Conservation (phyloP, 2,797 vertebrate genomes). For the Pelodytes ibericus region DNA sequence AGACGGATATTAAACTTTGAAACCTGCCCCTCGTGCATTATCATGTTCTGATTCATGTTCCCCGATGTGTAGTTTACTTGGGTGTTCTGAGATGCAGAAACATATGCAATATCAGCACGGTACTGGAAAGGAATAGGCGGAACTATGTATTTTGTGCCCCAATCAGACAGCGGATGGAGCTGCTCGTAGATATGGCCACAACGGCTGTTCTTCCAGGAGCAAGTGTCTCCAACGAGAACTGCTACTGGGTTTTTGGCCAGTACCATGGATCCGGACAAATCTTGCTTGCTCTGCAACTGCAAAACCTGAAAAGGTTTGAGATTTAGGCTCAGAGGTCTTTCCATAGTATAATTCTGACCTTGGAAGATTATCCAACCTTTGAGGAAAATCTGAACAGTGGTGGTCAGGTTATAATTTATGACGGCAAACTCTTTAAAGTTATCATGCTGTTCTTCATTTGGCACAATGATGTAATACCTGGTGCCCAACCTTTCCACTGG, state of each 20-base stretch:
- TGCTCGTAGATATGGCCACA: slow-evolving; percentile 77
- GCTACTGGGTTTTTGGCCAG: slow-evolving; percentile 62
- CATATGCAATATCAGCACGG: slow-evolving; percentile 45
- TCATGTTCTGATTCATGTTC: background rate
- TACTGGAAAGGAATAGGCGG: slow-evolving; percentile 62
- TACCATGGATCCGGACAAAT: slow-evolving; percentile 67
- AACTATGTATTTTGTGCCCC: slow-evolving; percentile 71
- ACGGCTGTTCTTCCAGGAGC: slow-evolving; percentile 58
- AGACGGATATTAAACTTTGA: slow-evolving; percentile 45
- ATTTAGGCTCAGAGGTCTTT: slow-evolving; percentile 41
- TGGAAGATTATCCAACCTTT: slow-evolving; percentile 25
- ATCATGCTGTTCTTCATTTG: accelerated
- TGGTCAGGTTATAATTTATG: slow-evolving; percentile 66
- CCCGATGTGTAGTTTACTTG: slow-evolving; percentile 45
- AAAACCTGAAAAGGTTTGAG: slow-evolving; percentile 69
- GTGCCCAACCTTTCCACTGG: slow-evolving; percentile 67
- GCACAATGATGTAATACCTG: slow-evolving; percentile 73
- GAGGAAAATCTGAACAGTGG: slow-evolving; percentile 62
- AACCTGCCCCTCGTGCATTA: slow-evolving; percentile 59
- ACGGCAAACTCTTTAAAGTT: slow-evolving; percentile 67
- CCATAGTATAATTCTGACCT: accelerated
- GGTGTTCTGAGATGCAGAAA: slow-evolving; percentile 67
- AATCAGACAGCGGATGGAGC: slow-evolving; percentile 68
- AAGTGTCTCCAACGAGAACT: slow-evolving; percentile 69
- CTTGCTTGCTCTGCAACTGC: slow-evolving; percentile 61